phyloP scores from a whole-genome alignment of 2,797 vertebrate genomes.

The Anguilla megastoma region DNA sequence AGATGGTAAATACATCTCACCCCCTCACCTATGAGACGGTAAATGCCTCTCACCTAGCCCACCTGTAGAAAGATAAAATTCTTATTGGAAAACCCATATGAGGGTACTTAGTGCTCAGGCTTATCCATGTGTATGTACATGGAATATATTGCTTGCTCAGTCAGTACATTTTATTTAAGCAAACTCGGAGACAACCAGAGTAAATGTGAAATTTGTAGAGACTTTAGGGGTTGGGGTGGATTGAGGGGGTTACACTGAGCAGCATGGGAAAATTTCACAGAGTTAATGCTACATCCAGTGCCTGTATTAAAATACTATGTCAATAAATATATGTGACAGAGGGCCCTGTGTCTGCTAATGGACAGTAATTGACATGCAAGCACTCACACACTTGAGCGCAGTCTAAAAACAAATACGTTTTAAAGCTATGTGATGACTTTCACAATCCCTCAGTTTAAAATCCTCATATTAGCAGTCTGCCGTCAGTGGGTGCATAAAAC shows the following conservation, averaged over 20 bases:
- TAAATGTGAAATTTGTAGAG: not conserved
- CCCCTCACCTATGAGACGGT: slow-evolving; percentile 77
- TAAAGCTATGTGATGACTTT: not conserved
- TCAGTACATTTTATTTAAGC: not conserved
- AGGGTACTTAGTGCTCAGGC: not conserved
- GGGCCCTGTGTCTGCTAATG: not conserved
- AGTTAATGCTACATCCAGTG: not conserved
- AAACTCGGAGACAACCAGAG: not conserved
- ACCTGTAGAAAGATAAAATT: slow-evolving; percentile 4
- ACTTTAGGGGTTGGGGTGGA: not conserved
- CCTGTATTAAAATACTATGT: not conserved
- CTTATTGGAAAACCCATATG: not conserved
- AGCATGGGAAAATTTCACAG: not conserved
- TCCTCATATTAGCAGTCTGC: not conserved
- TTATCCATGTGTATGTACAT: not conserved
- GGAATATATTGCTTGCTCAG: not conserved
- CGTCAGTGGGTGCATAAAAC: no score
- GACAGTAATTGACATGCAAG: not conserved
- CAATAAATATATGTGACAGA: not conserved
- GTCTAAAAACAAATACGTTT: not conserved
- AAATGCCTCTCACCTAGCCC: slow-evolving; percentile 33
- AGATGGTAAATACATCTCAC: not conserved
- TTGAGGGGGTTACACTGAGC: not conserved
- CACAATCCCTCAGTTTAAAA: not conserved
- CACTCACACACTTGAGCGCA: not conserved